phyloP scores from a whole-genome alignment of 1,140 invertebrate genomes.

The Thereuonema tuberculata region DNA sequence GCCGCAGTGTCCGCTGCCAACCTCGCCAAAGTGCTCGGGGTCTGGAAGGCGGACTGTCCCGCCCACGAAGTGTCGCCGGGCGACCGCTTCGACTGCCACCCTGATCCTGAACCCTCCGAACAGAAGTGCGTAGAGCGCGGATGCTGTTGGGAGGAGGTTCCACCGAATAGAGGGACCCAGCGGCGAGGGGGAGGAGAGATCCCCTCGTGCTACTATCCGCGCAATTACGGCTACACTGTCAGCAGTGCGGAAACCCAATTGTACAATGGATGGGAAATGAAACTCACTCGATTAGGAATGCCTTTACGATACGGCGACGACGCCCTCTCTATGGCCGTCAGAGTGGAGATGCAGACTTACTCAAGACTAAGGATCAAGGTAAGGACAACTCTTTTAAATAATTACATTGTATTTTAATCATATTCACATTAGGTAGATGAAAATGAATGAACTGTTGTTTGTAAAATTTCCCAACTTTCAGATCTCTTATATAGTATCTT shows the following conservation, averaged over 20 bases:
- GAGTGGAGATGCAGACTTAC: slow-evolving; percentile 18
- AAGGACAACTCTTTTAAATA: neutral
- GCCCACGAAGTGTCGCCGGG: neutral
- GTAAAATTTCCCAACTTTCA: too few relatives aligned
- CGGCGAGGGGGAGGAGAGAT: too few relatives aligned
- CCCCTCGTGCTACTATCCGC: slow-evolving; percentile 14
- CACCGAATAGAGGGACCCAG: too few relatives aligned
- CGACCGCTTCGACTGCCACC: slow-evolving; percentile 32
- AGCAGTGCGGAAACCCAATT: neutral
- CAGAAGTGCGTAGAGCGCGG: slow-evolving; percentile 28
- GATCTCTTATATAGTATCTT: too few relatives aligned
- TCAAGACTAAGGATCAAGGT: slow-evolving; percentile 19
- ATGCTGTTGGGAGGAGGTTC: slow-evolving; percentile 29
- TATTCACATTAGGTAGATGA: too few relatives aligned
- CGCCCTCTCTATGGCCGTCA: slow-evolving; percentile 9
- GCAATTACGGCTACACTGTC: slow-evolving; percentile 17
- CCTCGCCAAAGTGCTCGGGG: neutral
- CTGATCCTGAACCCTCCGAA: slow-evolving; percentile 24
- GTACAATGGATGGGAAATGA: slow-evolving; percentile 14
- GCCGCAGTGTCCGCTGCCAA: too few relatives aligned
- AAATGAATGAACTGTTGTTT: too few relatives aligned
- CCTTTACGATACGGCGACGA: slow-evolving; percentile 19
- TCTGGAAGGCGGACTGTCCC: neutral
- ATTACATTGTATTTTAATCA: too few relatives aligned
- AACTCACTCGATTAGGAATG: slow-evolving; percentile 2